These are phyloP conservation scores for Tapirus terrestris DNA, from an alignment of 2,113 vertebrate species.

Conservation along the genomic window DNA sequence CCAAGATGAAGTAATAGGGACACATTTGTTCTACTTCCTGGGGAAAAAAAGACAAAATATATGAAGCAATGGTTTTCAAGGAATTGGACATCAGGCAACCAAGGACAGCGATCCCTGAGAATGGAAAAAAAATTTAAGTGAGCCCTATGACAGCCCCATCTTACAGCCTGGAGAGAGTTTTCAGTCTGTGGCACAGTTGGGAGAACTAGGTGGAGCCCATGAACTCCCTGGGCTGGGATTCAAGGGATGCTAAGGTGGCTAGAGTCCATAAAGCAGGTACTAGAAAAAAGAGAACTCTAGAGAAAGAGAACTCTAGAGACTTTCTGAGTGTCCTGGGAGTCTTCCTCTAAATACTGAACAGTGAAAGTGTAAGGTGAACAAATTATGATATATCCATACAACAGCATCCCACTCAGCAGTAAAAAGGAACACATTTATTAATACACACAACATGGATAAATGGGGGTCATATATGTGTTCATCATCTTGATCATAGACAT, in stretches of 20 bases:
- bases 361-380: background rate
- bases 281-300: background rate
- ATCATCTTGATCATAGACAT: background rate
- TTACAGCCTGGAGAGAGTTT: background rate
- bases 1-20: background rate
- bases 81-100: background rate
- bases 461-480: background rate
- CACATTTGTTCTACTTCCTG: background rate
- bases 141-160: background rate
- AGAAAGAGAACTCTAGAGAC: background rate
- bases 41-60: background rate
- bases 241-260: background rate
- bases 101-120: background rate
- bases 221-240: background rate
- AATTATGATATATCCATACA: background rate
- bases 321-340: background rate
- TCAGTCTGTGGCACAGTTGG: background rate
- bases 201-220: background rate
- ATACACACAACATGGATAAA: background rate
- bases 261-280: background rate
- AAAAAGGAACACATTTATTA: background rate
- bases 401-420: background rate
- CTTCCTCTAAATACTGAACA: background rate
- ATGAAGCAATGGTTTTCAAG: background rate
- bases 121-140: background rate